A percentile compares a stretch with the other conserved stretches of the same genome.
Conservation (phyloP, 2,888 invertebrate species). For the Atherix ibis region DNA sequence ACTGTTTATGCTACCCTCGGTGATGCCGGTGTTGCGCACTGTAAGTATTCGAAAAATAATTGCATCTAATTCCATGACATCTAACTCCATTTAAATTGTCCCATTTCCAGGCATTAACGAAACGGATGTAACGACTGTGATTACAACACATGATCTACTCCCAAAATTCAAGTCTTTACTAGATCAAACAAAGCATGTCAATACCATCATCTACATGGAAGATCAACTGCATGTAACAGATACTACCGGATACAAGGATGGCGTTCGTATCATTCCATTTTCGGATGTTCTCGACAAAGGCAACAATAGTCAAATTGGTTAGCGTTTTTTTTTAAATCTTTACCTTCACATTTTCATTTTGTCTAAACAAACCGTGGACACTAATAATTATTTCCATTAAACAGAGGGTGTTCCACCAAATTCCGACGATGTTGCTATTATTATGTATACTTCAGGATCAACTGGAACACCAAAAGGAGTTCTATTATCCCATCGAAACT, state of each 20-base stretch:
- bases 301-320: conserved; percentile 35
- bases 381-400: conserved; percentile 6
- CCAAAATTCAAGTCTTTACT: conserved; percentile 77
- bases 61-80: too few relatives aligned
- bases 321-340: conserved; percentile 12
- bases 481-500: conserved; percentile 63
- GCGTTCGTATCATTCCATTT: conserved; percentile 59
- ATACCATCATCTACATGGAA: conserved; percentile 73
- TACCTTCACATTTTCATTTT: neutral
- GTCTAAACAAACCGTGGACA: neutral
- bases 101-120: conserved; percentile 54
- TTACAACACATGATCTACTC: conserved; percentile 83
- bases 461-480: conserved; percentile 93
- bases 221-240: conserved; percentile 66
- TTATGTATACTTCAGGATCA: conserved; percentile 98
- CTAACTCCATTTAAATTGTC: neutral
- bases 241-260: conserved; percentile 50
- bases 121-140: conserved; percentile 83
- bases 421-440: conserved; percentile 73
- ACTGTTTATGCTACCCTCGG: conserved; percentile 96
- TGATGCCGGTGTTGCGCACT: conserved; percentile 91
- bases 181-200: conserved; percentile 53
- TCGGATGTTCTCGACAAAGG: conserved; percentile 50
- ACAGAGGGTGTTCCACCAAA: conserved; percentile 45
- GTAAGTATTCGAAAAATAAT: conserved; percentile 27